Base-by-base conservation (phyloP, 1,140 invertebrate genomes). In the Drosophila kohkoa region DNA sequence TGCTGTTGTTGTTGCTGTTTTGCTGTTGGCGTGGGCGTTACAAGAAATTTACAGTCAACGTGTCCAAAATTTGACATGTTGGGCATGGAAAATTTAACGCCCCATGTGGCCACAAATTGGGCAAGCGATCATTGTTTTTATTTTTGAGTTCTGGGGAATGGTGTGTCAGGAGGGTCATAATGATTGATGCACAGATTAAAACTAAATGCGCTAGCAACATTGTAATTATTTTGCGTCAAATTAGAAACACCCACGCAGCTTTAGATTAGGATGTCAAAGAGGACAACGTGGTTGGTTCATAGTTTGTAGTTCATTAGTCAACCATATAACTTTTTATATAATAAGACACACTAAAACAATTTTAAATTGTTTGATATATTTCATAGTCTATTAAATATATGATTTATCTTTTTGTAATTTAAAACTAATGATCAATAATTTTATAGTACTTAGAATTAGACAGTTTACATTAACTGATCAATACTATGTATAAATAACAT, bases 1-100 rank as follows among this genome's bases (percentile, higher is more conserved):
- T n/a, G 11, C 20, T 59, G 35, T 8, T 41, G 30, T 35, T 28
- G 58, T 72, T 13, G 20, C 38, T 32, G 46, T 11, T n/a, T 38
- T 13, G 20, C 38, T 32, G 46, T 11, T n/a, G 30, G 49, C 16
- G 81, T 87, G 83, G 82, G 81, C 82, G 85, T 83, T 62, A 55
- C 80, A 66, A 54, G 48, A 73, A 73, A 71, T 70, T 64, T 52
- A 70, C 16, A 45, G 49, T 10, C 32, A 30, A 77, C 78, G 82
- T 86, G 82, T 78, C 62, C 78, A 73, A 71, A 66, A 68, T 75
- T 35, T 68, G 62, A 41, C 13, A 48, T 64, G 72, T 60, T 69
- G 30, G 43, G 68, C 48, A 78, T 57, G 15, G 59, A 64, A 63
- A 62, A 70, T 46, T 46, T n/a, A 46, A 67, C 65, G 71, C 71